phyloP scores from a whole-genome alignment of 1,140 invertebrate genomes.

The Colletes gigas region DNA sequence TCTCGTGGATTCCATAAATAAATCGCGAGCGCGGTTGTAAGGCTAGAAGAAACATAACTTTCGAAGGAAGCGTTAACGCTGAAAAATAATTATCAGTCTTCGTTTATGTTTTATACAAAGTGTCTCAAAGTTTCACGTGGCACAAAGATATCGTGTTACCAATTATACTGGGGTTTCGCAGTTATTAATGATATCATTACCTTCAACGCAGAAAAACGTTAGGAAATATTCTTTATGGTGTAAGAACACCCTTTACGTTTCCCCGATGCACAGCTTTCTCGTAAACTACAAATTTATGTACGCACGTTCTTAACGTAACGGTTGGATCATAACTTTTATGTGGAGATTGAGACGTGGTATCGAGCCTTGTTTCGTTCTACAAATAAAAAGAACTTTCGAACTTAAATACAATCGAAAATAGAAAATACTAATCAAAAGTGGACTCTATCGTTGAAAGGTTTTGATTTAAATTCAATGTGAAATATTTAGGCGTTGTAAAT shows the following conservation, averaged over 20 bases:
- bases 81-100: slow-evolving; percentile 55
- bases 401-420: too few species aligned
- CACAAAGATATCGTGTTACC: slow-evolving; percentile 60
- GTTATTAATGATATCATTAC: slow-evolving; percentile 64
- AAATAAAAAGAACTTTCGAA: too few species aligned
- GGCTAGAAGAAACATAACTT: slow-evolving; percentile 16
- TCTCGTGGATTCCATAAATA: slow-evolving; percentile 32
- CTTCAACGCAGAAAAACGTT: slow-evolving; percentile 53
- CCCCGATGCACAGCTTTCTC: slow-evolving; percentile 20
- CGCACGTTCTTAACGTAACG: background rate
- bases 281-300: slow-evolving; percentile 27
- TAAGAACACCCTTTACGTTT: slow-evolving; percentile 17
- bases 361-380: too few species aligned
- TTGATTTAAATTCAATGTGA: too few species aligned
- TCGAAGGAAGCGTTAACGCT: slow-evolving; percentile 16
- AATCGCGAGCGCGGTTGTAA: slow-evolving; percentile 5
- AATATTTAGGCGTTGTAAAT: too few species aligned
- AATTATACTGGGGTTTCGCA: slow-evolving; percentile 59
- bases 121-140: slow-evolving; percentile 57
- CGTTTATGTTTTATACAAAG: slow-evolving; percentile 63
- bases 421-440: too few species aligned
- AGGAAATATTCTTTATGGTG: slow-evolving; percentile 26
- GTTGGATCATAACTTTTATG: background rate
- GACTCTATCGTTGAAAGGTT: too few species aligned
- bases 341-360: too few species aligned